Evolutionary conservation across 2,797 vertebrate genomes (phyloP).

Genomic region (Rhinichthys osculus): DNA sequence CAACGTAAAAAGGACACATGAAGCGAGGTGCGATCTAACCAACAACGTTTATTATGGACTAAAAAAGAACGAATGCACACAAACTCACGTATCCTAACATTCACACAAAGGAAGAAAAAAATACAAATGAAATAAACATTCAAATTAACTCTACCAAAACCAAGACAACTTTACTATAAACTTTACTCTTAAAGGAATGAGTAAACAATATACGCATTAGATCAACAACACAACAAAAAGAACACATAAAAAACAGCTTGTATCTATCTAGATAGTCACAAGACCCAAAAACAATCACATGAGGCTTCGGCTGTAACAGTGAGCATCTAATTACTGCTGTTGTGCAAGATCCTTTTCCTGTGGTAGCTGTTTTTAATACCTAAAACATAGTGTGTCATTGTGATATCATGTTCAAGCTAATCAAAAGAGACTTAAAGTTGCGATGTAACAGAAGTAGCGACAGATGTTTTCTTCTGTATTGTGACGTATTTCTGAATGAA

Average conservation of each 20-base stretch:
- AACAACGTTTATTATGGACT: neutral
- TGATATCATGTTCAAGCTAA: neutral
- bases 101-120: neutral
- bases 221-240: neutral
- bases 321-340: slow-evolving; percentile 4
- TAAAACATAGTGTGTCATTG: neutral
- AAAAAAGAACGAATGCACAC: too few relatives aligned
- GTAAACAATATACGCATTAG: neutral
- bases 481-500: too few relatives aligned
- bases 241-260: neutral
- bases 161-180: neutral
- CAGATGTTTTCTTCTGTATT: neutral
- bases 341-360: neutral
- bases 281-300: too few relatives aligned
- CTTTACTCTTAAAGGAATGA: neutral
- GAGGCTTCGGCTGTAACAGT: too few relatives aligned
- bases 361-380: neutral
- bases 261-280: too few relatives aligned
- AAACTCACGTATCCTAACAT: neutral
- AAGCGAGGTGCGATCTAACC: neutral
- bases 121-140: too few relatives aligned
- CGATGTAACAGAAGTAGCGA: neutral
- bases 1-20: neutral
- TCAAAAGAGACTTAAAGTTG: neutral
- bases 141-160: neutral